These are phyloP conservation scores for Nicator chloris DNA, from an alignment of 2,113 vertebrate genomes.

Conservation along the genomic window DNA sequence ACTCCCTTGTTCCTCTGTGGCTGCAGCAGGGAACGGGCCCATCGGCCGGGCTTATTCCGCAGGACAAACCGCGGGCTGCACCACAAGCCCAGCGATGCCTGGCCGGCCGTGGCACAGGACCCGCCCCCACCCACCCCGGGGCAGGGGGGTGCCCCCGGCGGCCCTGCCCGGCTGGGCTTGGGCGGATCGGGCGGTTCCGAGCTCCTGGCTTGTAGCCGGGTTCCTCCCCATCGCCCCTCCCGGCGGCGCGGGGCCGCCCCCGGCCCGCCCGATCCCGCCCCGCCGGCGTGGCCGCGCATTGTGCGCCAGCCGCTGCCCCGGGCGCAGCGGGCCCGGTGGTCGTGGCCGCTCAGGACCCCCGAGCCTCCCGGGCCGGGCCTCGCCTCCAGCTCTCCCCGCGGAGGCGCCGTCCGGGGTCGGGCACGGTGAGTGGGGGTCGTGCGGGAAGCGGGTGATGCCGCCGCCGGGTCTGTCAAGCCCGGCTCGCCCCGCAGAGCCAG, in stretches of 20 bases:
- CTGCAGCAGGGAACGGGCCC: not conserved
- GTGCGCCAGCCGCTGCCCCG: not conserved
- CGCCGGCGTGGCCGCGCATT: not conserved
- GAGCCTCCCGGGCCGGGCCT: not conserved
- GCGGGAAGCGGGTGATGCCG: not conserved
- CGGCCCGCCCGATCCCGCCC: not conserved
- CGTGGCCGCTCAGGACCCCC: rapidly evolving
- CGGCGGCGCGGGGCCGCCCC: not conserved
- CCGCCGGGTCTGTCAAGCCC: not conserved
- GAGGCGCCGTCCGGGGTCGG: not conserved
- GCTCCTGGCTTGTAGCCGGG: rapidly evolving
- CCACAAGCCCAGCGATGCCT: rapidly evolving
- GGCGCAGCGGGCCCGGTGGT: not conserved
- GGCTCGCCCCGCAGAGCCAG: not conserved
- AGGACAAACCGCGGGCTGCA: not conserved
- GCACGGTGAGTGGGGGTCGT: not conserved
- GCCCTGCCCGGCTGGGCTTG: rapidly evolving
- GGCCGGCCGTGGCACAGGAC: not conserved
- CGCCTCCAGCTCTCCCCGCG: not conserved
- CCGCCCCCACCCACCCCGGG: too few species aligned
- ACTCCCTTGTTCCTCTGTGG: rapidly evolving
- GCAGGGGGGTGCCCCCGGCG: rapidly evolving
- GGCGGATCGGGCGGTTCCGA: rapidly evolving
- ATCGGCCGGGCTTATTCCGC: rapidly evolving
- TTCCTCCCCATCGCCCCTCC: not conserved